A percentile compares a stretch with the other conserved stretches of the same genome.
Conservation (phyloP, 2,888 invertebrate genomes). For the Sepiola atlantica region DNA sequence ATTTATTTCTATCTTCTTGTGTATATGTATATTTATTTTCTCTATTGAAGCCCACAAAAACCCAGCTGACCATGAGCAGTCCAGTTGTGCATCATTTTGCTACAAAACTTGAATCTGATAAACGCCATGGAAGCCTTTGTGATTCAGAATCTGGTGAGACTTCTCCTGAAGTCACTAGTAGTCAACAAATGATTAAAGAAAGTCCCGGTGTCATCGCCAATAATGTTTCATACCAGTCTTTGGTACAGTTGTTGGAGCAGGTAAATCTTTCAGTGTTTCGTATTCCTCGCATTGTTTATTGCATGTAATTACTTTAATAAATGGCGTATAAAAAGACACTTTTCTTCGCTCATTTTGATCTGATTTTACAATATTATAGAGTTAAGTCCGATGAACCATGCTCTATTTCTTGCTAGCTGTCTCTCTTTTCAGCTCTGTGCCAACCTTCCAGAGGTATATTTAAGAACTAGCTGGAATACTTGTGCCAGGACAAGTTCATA, state of each 20-base stretch:
- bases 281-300: not conserved
- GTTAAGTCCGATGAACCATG: no score
- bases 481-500: no score
- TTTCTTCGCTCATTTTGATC: no score
- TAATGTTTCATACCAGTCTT: constrained; percentile 25
- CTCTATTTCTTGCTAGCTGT: no score
- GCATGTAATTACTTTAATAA: not conserved
- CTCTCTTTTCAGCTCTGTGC: no score
- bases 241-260: constrained; percentile 40
- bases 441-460: no score
- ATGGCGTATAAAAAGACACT: no score
- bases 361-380: no score
- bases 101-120: constrained; percentile 48
- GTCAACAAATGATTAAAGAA: constrained; percentile 48
- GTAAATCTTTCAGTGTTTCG: not conserved
- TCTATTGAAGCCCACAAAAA: not conserved
- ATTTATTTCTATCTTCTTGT: not conserved
- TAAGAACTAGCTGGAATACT: no score
- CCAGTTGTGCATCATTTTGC: constrained; percentile 43
- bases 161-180: constrained; percentile 50
- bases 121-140: constrained; percentile 48
- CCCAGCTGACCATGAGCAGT: constrained; percentile 39
- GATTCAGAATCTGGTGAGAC: constrained; percentile 50
- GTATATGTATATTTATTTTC: not conserved
- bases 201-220: not conserved